phyloP scores from a whole-genome alignment of 2,888 invertebrate genomes.

The Exocentrus adspersus region DNA sequence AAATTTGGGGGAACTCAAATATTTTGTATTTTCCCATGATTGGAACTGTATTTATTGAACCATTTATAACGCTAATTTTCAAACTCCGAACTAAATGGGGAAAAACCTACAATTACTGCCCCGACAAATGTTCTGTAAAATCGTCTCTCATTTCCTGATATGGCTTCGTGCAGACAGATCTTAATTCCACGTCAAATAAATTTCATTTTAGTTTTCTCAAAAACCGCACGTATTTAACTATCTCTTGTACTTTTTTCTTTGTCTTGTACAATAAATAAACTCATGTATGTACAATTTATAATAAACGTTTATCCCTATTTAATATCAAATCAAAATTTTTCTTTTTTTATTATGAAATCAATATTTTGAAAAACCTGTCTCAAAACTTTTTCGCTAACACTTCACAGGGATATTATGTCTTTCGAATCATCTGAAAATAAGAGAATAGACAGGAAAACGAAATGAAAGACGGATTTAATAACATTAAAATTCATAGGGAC shows the following conservation, averaged over 20 bases:
- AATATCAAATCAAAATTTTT: too few relatives aligned
- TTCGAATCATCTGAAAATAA: neutral
- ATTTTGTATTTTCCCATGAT: slow-evolving; percentile 45
- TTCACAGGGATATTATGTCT: neutral
- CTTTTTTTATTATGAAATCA: neutral
- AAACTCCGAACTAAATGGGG: slow-evolving; percentile 30
- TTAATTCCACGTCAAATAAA: too few relatives aligned
- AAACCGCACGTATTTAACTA: too few relatives aligned
- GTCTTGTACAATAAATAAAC: too few relatives aligned
- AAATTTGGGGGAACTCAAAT: slow-evolving; percentile 45
- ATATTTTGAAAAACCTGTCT: too few relatives aligned
- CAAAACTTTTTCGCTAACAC: neutral
- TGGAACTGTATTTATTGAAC: slow-evolving; percentile 42
- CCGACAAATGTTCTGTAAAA: slow-evolving; percentile 3
- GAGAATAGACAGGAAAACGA: slow-evolving; percentile 17
- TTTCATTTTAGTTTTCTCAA: too few relatives aligned
- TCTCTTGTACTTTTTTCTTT: too few relatives aligned
- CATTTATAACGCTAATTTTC: slow-evolving; percentile 37
- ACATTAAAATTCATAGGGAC: slow-evolving; percentile 54
- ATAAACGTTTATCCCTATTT: too few relatives aligned
- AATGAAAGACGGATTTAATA: slow-evolving; percentile 54
- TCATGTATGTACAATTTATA: too few relatives aligned
- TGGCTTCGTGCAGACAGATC: neutral
- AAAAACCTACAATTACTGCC: neutral
- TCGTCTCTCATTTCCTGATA: neutral